These are phyloP conservation scores for Melinopterus prodromus DNA, from an alignment of 2,888 invertebrate species.

Conservation along the genomic window DNA sequence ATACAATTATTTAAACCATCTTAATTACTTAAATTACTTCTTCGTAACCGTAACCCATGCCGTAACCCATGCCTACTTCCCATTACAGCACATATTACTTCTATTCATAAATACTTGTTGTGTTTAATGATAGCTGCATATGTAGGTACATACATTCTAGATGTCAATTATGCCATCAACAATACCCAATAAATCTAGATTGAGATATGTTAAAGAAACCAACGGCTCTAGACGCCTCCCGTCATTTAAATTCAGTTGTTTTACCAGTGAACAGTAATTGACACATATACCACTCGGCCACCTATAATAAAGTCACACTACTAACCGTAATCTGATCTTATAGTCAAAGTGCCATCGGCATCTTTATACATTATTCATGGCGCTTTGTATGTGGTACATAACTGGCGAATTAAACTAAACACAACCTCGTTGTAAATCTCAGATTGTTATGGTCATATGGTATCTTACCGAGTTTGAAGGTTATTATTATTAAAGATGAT, in stretches of 20 bases:
- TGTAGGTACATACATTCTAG: too few relatives aligned
- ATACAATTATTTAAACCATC: too few relatives aligned
- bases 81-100: too few relatives aligned
- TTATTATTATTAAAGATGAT: too few relatives aligned
- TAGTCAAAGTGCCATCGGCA: constrained; percentile 6
- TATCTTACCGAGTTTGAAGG: neutral
- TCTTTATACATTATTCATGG: constrained; percentile 19
- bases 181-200: neutral
- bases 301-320: constrained; percentile 9
- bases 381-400: neutral
- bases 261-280: constrained; percentile 18
- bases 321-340: constrained; percentile 20
- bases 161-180: too few relatives aligned
- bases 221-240: neutral
- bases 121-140: too few relatives aligned
- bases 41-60: too few relatives aligned
- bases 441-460: neutral
- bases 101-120: too few relatives aligned
- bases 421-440: neutral
- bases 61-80: too few relatives aligned
- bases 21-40: too few relatives aligned
- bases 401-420: neutral
- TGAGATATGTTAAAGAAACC: neutral
- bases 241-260: neutral
- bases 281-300: constrained; percentile 13